These are phyloP conservation scores for Tanytarsus gracilentus DNA, from an alignment of 2,888 invertebrate genomes.

Conservation along the genomic window DNA sequence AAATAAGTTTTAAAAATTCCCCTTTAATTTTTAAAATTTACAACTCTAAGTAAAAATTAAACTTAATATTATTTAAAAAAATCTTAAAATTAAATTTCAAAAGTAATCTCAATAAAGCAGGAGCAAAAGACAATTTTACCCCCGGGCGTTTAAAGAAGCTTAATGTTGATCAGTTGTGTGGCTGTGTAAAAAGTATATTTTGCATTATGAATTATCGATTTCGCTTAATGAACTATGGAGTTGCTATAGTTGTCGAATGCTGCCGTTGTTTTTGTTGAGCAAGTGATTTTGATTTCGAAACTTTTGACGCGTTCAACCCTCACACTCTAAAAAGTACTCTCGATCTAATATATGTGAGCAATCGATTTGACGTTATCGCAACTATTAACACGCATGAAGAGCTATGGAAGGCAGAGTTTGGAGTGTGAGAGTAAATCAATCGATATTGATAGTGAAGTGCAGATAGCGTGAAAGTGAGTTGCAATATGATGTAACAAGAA, in stretches of 20 bases:
- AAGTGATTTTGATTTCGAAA: not conserved
- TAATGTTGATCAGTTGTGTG: constrained; percentile 23
- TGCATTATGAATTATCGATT: constrained; percentile 29
- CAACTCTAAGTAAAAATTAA: not conserved
- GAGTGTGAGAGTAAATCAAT: not conserved
- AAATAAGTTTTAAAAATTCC: too few relatives aligned
- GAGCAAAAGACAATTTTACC: constrained; percentile 16
- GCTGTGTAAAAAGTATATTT: constrained; percentile 5
- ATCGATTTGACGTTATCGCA: constrained; percentile 24
- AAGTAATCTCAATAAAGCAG: not conserved
- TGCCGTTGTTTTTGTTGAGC: constrained; percentile 10
- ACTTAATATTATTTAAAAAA: not conserved
- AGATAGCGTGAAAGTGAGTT: too few relatives aligned
- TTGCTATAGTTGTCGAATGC: not conserved
- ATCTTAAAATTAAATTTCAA: too few relatives aligned
- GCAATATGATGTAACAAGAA: too few relatives aligned
- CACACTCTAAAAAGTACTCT: too few relatives aligned
- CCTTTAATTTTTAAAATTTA: too few relatives aligned
- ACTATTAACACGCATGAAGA: constrained; percentile 23
- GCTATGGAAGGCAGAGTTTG: not conserved
- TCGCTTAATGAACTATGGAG: constrained; percentile 26
- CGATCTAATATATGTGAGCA: constrained; percentile 1
- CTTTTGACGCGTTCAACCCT: not conserved
- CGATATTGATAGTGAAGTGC: too few relatives aligned
- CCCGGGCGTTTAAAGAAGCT: constrained; percentile 28